Base-by-base conservation (phyloP, 2,888 invertebrate species). In the Macaria liturata region DNA sequence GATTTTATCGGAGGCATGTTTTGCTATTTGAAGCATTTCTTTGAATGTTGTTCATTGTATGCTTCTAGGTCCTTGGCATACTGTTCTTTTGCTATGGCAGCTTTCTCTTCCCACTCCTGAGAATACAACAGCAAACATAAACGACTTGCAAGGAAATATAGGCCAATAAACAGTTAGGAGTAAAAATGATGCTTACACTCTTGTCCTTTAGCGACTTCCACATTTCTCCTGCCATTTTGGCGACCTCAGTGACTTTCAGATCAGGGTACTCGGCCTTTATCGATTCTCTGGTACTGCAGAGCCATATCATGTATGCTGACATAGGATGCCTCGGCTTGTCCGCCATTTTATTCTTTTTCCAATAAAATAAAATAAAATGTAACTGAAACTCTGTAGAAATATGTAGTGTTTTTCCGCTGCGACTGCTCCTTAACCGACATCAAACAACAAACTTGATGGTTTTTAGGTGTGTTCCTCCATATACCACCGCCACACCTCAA, bases 291-390 rank as follows among this genome's bases (percentile, higher is more conserved):
- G 94, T 95, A 70, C 96, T 97, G 83, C 97, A 98, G 69, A 99
- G 92, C 98, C 98, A 99, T 69, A 99, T 84, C 96, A 99, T 97
- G 84, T 97, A 99, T 3, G 98, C 98, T 49, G 98, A 96, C 78
- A 95, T 94, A 43, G 98, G 97, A 79, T 98, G 94, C 90, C 99
- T 99, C 49, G 99, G 99, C 89, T 94, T 99, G 96, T 93, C 95
- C 94, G 81, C 95, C 95, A 92, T 96, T 95, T 93, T 97, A 94
- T 83, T 83, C 84, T 90, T 93, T 92, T 85, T 91, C 88, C 91
- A 90, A 82, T 61, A 85, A 86, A 77, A 74, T 69, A 76, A 71
- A 66, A 42, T 62, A 57, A 65, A 67, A 66, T 69, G 47, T 54
- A n/a, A n/a, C n/a, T n/a, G n/a, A n/a, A n/a, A n/a, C n/a, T n/a